Evolutionary conservation across 1,140 invertebrate species (phyloP).

Genomic region (Conus betulinus): DNA sequence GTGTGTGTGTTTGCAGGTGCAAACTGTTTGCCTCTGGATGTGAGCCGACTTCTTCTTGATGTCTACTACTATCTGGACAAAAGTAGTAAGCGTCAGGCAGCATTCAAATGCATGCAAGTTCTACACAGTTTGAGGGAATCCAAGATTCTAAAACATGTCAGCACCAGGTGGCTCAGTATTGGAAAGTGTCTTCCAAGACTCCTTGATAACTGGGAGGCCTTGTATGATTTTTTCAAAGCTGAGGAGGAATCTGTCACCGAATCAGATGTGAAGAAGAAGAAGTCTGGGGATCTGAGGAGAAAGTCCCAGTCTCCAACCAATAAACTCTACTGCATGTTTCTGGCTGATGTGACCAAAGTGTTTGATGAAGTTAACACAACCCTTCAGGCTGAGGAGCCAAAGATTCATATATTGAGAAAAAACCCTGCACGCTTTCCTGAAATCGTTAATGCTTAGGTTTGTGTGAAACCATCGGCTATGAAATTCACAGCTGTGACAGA

Average conservation of each 20-base stretch:
- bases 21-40: not conserved
- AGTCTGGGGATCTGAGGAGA: not conserved
- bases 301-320: slow-evolving; percentile 23
- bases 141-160: slow-evolving; percentile 20
- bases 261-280: not conserved
- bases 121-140: not conserved
- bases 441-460: not conserved
- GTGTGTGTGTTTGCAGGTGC: not conserved
- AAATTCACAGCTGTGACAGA: not conserved
- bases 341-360: not conserved
- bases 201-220: not conserved
- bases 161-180: slow-evolving; percentile 11
- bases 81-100: not conserved
- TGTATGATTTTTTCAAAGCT: slow-evolving; percentile 12
- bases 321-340: slow-evolving; percentile 27
- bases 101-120: not conserved
- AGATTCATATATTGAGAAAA: not conserved
- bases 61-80: slow-evolving; percentile 27
- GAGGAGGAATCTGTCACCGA: not conserved
- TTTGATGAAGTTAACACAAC: slow-evolving; percentile 8
- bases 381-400: slow-evolving; percentile 16
- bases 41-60: slow-evolving; percentile 6
- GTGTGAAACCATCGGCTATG: slow-evolving; percentile 25
- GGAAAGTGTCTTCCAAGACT: slow-evolving; percentile 5
- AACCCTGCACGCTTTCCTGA: not conserved